phyloP scores from a whole-genome alignment of 92 coral and sea anemone species.

The Scolanthus callimorphus region DNA sequence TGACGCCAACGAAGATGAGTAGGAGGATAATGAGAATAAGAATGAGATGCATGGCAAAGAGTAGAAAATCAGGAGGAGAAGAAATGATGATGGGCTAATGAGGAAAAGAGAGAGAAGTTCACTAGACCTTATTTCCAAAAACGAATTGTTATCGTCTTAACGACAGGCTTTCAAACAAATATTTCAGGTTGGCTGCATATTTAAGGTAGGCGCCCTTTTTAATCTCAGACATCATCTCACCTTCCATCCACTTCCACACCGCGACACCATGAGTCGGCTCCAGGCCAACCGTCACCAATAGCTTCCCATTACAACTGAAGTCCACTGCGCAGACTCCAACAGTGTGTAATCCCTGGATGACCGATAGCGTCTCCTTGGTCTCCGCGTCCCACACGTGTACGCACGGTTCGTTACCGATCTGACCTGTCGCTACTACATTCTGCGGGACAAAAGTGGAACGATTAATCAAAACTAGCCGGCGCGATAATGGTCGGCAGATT shows the following conservation, averaged over 20 bases:
- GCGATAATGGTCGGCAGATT: too few relatives aligned
- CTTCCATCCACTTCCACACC: constrained; percentile 97
- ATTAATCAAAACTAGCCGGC: too few relatives aligned
- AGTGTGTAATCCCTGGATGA: constrained; percentile 83
- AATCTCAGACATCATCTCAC: constrained; percentile 12
- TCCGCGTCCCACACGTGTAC: constrained; percentile 96
- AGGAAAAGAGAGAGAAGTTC: too few relatives aligned
- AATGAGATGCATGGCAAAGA: too few relatives aligned
- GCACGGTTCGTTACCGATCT: constrained; percentile 94
- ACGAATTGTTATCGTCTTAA: too few relatives aligned
- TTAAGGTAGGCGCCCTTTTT: background rate
- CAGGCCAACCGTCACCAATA: constrained; percentile 87
- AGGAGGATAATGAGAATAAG: too few relatives aligned
- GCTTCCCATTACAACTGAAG: constrained; percentile 93
- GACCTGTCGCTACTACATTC: constrained; percentile 97
- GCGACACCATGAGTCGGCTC: constrained; percentile 84
- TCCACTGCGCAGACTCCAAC: constrained; percentile 90
- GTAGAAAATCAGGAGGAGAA: too few relatives aligned
- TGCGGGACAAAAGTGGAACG: constrained; percentile 14
- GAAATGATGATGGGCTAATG: too few relatives aligned
- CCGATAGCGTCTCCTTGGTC: constrained; percentile 88
- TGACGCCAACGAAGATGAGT: too few relatives aligned
- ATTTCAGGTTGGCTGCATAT: too few relatives aligned
- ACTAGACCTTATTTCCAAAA: too few relatives aligned
- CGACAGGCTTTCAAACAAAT: too few relatives aligned